These are phyloP conservation scores for Coleophora flavipennella DNA, from an alignment of 2,888 invertebrate genomes.

Conservation along the genomic window DNA sequence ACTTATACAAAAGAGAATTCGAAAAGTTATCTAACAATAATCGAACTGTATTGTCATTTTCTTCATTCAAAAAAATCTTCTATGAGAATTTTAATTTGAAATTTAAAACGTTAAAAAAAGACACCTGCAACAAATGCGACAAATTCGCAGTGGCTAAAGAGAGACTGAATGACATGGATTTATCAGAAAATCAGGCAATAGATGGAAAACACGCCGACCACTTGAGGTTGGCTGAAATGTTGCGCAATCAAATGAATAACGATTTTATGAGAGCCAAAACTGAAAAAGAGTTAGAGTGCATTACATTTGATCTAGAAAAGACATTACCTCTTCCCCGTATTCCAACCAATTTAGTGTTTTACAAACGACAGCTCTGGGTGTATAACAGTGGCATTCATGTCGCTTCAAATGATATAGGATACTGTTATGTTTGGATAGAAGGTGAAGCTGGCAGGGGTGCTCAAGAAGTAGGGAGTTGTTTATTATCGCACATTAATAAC, in stretches of 20 bases:
- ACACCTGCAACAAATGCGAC: constrained; percentile 10
- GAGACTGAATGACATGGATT: constrained; percentile 7
- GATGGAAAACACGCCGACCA: constrained; percentile 8
- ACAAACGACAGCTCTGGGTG: constrained; percentile 15
- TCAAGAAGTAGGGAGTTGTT: constrained; percentile 15
- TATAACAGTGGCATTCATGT: constrained; percentile 14
- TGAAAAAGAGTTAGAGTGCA: constrained; percentile 10
- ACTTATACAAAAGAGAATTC: constrained; percentile 5
- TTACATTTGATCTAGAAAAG: constrained; percentile 16
- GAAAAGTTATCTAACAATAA: constrained; percentile 5
- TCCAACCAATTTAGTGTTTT: constrained; percentile 13
- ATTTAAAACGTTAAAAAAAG: constrained; percentile 8
- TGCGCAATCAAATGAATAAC: constrained; percentile 10
- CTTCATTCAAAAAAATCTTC: constrained; percentile 11
- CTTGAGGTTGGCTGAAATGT: constrained; percentile 9
- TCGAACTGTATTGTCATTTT: constrained; percentile 9
- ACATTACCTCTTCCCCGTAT: constrained; percentile 13
- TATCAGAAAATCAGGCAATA: constrained; percentile 5
- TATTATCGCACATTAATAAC: constrained; percentile 9
- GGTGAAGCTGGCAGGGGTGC: constrained; percentile 13
- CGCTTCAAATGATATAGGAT: constrained; percentile 8
- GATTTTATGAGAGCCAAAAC: constrained; percentile 12
- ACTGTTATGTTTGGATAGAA: constrained; percentile 13
- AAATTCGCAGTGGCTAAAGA: constrained; percentile 1
- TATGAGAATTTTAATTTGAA: constrained; percentile 12